These are phyloP conservation scores for Metopia argyrocephala DNA, from an alignment of 2,888 invertebrate species.

Conservation along the genomic window DNA sequence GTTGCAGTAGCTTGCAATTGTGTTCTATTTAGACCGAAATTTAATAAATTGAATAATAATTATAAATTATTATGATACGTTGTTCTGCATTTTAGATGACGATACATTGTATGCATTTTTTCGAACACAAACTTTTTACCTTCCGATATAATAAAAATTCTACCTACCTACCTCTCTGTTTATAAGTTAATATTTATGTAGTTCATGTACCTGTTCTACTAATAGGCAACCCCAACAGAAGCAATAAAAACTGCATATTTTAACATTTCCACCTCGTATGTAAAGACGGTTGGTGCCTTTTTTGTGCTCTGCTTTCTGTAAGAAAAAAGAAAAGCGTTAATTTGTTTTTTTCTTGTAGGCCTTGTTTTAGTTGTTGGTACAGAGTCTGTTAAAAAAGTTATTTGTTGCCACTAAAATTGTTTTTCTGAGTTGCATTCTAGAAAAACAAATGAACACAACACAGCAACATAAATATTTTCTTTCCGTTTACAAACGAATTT, in stretches of 20 bases:
- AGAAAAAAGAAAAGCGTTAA: not conserved
- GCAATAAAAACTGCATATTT: slow-evolving; percentile 10
- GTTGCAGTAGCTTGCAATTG: no score
- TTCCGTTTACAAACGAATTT: slow-evolving; percentile 13
- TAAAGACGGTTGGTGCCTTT: not conserved
- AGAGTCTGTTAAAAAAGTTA: slow-evolving; percentile 17
- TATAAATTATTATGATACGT: no score
- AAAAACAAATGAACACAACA: not conserved
- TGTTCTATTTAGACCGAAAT: no score
- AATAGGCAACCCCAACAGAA: slow-evolving; percentile 46
- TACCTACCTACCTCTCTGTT: no score
- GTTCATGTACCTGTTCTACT: no score
- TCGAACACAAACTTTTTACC: no score
- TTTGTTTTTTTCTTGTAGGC: slow-evolving; percentile 22
- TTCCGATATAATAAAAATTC: no score
- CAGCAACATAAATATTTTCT: slow-evolving; percentile 35
- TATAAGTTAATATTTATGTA: no score
- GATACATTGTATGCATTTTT: no score
- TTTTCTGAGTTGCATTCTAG: slow-evolving; percentile 5
- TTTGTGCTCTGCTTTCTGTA: not conserved
- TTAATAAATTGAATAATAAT: no score
- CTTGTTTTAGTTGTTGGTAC: slow-evolving; percentile 15
- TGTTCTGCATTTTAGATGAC: no score
- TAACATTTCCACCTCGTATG: slow-evolving; percentile 9
- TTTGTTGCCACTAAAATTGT: slow-evolving; percentile 38